Conservation (phyloP, 2,113 vertebrate genomes). For the Rhipidura dahli region DNA sequence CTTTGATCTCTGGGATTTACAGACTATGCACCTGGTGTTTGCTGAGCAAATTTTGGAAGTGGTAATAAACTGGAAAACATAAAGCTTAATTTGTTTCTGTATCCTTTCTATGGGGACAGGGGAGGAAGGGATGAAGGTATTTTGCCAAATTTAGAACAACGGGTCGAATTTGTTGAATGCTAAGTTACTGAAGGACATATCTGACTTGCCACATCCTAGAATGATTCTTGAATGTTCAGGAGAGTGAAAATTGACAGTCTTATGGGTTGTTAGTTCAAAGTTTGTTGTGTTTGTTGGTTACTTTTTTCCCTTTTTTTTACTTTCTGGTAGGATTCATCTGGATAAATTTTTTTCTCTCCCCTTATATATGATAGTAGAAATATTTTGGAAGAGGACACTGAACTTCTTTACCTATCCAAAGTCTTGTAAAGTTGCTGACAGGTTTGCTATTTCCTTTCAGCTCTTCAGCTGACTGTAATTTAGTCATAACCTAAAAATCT, state of each 20-base stretch:
- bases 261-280: rapidly evolving
- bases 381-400: neutral
- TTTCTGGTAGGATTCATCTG: neutral
- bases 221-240: neutral
- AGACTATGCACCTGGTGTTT: neutral
- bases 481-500: neutral
- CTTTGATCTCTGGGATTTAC: neutral
- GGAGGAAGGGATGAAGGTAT: neutral
- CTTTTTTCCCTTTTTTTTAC: rapidly evolving
- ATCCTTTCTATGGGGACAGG: neutral
- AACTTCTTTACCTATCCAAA: neutral
- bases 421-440: neutral
- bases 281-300: neutral
- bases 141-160: neutral
- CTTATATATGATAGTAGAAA: neutral
- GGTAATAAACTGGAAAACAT: neutral
- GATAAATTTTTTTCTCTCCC: neutral
- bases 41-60: neutral
- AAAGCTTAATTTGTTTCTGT: neutral
- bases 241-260: neutral
- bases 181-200: neutral
- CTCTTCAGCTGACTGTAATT: neutral
- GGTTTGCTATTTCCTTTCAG: neutral
- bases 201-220: neutral
- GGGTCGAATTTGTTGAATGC: neutral